These are phyloP conservation scores for Asarcornis scutulata DNA, from an alignment of 2,113 vertebrate genomes.

Conservation along the genomic window DNA sequence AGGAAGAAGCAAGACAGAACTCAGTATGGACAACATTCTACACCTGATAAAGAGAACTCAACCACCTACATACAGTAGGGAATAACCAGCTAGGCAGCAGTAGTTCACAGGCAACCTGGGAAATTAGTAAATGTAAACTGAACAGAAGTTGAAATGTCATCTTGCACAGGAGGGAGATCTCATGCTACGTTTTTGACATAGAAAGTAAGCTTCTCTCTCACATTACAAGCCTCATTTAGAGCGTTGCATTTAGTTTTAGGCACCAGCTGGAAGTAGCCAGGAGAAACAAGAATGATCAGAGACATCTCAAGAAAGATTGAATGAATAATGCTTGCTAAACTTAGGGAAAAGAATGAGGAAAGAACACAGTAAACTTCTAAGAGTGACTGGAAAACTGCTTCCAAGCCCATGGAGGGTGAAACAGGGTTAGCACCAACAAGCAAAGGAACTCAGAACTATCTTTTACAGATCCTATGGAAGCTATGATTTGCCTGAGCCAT, in stretches of 20 bases:
- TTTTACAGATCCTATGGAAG: neutral
- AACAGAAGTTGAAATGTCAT: constrained; percentile 21
- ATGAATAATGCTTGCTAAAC: neutral
- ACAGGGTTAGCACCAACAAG: neutral
- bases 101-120: neutral
- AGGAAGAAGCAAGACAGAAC: neutral
- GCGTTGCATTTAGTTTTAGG: neutral
- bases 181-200: neutral
- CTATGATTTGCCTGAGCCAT: neutral
- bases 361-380: neutral
- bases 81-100: neutral
- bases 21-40: neutral
- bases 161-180: neutral
- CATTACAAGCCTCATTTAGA: neutral
- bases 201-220: neutral
- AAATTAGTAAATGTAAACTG: neutral
- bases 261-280: neutral
- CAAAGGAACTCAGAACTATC: neutral
- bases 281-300: neutral
- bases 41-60: neutral
- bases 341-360: neutral
- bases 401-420: neutral
- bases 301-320: neutral
- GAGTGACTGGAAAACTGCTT: neutral
- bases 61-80: neutral